Conservation (phyloP, 2,797 vertebrate species). For the Anisognathus igniventris region DNA sequence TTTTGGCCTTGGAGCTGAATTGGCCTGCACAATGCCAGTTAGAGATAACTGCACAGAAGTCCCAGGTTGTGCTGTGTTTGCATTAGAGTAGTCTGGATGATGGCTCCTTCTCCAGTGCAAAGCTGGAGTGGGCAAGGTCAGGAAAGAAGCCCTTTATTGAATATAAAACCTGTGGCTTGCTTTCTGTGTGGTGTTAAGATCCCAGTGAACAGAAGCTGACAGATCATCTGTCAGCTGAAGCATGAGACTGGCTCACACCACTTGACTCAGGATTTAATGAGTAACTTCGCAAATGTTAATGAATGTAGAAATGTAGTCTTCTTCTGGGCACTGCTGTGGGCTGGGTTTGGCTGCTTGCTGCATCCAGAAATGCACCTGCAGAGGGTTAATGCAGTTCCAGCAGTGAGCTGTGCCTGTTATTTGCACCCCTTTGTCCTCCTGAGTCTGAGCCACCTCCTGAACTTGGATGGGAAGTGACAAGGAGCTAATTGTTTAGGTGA, state of each 20-base stretch:
- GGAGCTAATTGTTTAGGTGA: slow-evolving; percentile 16
- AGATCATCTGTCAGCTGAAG: background rate
- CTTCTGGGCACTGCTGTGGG: background rate
- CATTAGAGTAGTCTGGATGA: background rate
- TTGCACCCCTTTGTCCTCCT: background rate
- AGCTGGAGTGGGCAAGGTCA: background rate
- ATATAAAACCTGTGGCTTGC: background rate
- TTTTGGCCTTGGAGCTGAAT: background rate
- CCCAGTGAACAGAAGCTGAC: background rate
- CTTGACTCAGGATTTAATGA: background rate
- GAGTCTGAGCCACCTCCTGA: slow-evolving; percentile 18
- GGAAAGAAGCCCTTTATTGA: background rate
- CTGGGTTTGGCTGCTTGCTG: background rate
- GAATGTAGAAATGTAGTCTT: background rate
- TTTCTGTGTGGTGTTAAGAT: background rate
- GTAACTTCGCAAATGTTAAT: background rate
- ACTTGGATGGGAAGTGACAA: background rate
- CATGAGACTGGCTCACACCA: background rate
- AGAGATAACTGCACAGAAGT: fast-evolving
- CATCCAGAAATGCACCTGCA: background rate
- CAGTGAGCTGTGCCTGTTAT: background rate
- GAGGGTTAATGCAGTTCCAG: background rate
- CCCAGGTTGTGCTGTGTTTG: background rate
- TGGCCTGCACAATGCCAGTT: too few relatives aligned
- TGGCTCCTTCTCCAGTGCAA: background rate